phyloP scores from a whole-genome alignment of 2,113 vertebrate species.

The Tychaedon coryphoeus region DNA sequence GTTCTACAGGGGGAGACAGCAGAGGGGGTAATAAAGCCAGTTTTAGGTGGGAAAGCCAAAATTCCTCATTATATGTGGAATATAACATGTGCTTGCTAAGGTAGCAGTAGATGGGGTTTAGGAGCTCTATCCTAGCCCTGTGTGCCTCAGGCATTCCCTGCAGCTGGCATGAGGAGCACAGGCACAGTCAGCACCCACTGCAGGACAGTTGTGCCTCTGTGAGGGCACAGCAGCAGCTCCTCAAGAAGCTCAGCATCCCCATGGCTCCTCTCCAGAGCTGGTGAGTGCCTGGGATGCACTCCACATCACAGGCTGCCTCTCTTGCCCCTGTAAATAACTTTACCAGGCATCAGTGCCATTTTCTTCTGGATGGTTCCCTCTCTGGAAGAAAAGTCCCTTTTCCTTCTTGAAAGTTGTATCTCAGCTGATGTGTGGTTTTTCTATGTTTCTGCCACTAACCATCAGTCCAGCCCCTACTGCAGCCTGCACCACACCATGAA shows the following conservation, averaged over 20 bases:
- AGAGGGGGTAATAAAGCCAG: not conserved
- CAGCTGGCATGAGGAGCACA: not conserved
- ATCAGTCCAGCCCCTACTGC: not conserved
- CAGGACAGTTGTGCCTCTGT: not conserved
- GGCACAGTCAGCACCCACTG: not conserved
- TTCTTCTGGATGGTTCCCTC: not conserved
- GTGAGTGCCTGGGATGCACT: not conserved
- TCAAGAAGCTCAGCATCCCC: not conserved
- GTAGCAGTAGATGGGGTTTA: not conserved
- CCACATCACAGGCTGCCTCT: fast-evolving
- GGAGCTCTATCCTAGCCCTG: not conserved
- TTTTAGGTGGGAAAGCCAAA: not conserved
- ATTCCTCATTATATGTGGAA: not conserved
- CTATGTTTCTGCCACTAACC: not conserved
- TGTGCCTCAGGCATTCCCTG: not conserved
- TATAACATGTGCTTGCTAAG: not conserved
- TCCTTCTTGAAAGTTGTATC: not conserved
- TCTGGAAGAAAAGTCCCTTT: not conserved
- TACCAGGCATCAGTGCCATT: not conserved
- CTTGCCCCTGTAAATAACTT: not conserved
- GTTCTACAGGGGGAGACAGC: not conserved
- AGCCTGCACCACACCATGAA: not conserved
- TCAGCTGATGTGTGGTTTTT: not conserved
- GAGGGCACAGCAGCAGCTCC: not conserved
- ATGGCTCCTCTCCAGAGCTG: not conserved